These are phyloP conservation scores for Sterna hirundo DNA, from an alignment of 2,113 vertebrate species.

Conservation along the genomic window DNA sequence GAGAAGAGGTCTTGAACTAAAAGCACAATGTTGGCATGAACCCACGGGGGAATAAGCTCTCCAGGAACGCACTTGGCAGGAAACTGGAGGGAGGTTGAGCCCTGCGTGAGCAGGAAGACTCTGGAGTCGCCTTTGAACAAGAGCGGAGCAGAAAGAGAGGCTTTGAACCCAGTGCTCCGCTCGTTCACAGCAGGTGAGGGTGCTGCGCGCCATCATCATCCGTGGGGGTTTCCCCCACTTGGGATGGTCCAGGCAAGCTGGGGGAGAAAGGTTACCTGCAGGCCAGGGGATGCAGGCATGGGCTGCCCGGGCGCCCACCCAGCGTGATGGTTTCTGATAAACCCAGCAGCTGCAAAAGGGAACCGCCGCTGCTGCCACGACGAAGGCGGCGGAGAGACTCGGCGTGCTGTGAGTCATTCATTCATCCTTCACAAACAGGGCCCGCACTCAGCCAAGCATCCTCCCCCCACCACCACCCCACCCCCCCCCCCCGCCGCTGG, in stretches of 20 bases:
- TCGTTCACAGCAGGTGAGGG: background rate
- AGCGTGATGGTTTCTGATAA: background rate
- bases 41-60: constrained; percentile 31
- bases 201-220: accelerated
- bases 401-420: background rate
- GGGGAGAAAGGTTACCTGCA: background rate
- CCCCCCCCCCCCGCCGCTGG: background rate
- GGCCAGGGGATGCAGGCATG: background rate
- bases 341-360: background rate
- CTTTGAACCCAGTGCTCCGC: background rate
- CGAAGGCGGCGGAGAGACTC: background rate
- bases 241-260: background rate
- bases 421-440: constrained; percentile 46
- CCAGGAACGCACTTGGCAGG: constrained; percentile 38
- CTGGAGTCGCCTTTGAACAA: background rate
- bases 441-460: background rate
- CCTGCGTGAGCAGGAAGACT: constrained; percentile 22
- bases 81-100: constrained; percentile 14
- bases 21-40: constrained; percentile 63
- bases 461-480: background rate
- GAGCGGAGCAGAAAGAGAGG: background rate
- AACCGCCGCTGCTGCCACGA: background rate
- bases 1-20: constrained; percentile 60
- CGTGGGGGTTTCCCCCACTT: background rate
- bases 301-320: background rate